Evolutionary conservation across 1,140 invertebrate genomes (phyloP), one percentile per base, ranked within the genome.

Genomic region (Drosophila tristis): DNA sequence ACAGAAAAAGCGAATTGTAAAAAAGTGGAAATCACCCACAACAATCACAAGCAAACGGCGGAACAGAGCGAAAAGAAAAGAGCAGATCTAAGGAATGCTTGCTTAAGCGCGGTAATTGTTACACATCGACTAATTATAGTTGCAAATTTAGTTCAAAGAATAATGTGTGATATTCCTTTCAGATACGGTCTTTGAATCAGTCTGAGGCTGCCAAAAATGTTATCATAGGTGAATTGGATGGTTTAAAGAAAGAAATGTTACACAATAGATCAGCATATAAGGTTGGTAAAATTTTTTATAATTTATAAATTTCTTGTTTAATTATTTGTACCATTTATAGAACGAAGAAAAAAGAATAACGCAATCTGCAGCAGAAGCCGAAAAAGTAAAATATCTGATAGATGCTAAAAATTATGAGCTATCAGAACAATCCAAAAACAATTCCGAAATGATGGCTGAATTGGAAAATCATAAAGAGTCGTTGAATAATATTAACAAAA

Each of bases 351-450:
- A 82, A 42, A 57, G 62, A 16, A 49, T 74, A 35, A 2, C 42
- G 1, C 78, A 53, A 23, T 65, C 49, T 16, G 59, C 42, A 15
- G 43, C 5, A 20, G 81, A 86, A 5, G 54, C 65, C 0, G 55
- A 71, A 3, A 74, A 71, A 25, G 23, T 87, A 0, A 60, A 49
- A 11, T 48, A 61, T 8, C 45, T 87, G 9, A 31, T 87, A 5
- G 57, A 75, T 9, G 67, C 58, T 35, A 86, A 78, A 45, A 59
- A 53, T 7, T 35, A 53, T 0, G 84, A 89, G 23, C 23, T 86
- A 4, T n/a, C 75, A 8, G 20, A 65, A 31, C 72, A 75, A 5
- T 67, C 64, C 25, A 29, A 54, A 7, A 56, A 20, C 1, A 81
- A 67, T 47, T 11, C 45, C 0, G 13, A 64, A 4, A n/a, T 89